A percentile compares a stretch with the other conserved stretches of the same genome.
These are phyloP conservation scores for Macrochelys suwanniensis DNA, from an alignment of 2,797 vertebrate species.

Conservation along the genomic window DNA sequence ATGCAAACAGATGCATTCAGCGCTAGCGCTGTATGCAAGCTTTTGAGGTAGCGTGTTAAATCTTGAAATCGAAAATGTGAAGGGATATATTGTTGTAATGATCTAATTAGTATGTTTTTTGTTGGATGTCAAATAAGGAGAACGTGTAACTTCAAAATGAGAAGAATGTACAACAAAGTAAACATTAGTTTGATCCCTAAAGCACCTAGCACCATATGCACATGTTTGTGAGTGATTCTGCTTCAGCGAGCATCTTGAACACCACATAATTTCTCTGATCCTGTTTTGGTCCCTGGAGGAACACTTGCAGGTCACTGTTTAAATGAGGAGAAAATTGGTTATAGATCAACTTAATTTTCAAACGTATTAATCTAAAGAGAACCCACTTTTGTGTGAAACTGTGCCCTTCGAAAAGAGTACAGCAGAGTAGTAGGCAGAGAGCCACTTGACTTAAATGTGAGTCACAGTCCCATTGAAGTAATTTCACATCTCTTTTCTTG, in stretches of 20 bases:
- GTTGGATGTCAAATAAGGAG: background rate
- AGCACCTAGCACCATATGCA: constrained; percentile 1
- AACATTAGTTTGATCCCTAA: background rate
- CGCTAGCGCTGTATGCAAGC: background rate
- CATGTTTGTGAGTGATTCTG: constrained; percentile 14
- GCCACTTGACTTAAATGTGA: background rate
- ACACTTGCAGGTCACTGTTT: constrained; percentile 63
- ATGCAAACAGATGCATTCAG: background rate
- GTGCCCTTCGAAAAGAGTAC: constrained; percentile 12
- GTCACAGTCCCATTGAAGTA: background rate
- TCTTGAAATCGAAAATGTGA: background rate
- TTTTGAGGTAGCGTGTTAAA: background rate
- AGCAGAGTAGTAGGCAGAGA: constrained; percentile 15
- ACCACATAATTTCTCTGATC: constrained; percentile 54
- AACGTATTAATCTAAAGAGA: constrained; percentile 75
- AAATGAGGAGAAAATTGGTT: constrained; percentile 79
- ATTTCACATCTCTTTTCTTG: background rate
- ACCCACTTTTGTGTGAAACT: constrained; percentile 51
- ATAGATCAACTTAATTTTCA: constrained; percentile 80
- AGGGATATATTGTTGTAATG: background rate
- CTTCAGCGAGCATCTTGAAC: constrained; percentile 41
- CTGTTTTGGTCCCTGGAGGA: constrained; percentile 63
- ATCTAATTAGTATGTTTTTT: background rate
- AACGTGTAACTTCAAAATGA: background rate
- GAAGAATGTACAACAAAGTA: constrained; percentile 4